Base-by-base conservation (phyloP, 2,113 vertebrate genomes). In the Cololabis saira region DNA sequence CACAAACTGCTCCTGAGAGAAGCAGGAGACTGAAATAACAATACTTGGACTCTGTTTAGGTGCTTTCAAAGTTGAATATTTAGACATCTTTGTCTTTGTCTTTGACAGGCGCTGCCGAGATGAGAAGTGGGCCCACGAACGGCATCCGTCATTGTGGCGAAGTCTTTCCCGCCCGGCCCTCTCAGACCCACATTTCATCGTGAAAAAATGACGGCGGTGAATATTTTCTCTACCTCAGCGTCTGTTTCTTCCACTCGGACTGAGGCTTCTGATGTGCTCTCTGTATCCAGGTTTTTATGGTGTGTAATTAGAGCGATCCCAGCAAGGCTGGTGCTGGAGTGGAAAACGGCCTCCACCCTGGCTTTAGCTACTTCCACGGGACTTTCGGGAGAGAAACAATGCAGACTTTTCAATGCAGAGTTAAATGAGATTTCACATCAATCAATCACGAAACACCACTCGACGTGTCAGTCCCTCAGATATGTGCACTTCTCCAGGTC, bases 251-350 rank as follows among this genome's bases (percentile, higher is more conserved):
- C 15, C 60, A 56, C 19, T 15, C n/a, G 47, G 17, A n/a, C 37
- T 24, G 49, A 52, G 47, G 1, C 69, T 62, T 63, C 17, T 43
- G 47, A 50, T 54, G 21, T 49, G 51, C 22, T 13, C 43, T 21
- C 19, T 33, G 30, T 7, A 9, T 37, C 44, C 11, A 17, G 62
- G 64, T 48, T 74, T 71, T 24, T 73, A 67, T 45, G 55, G 58
- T 62, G 41, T 67, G 75, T 84, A 77, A 83, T 82, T 81, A 75
- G 55, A 70, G 30, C 30, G 40, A 15, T 47, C 17, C 75, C 52
- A 4, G 57, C 59, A 55, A 45, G 62, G 71, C 61, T 61, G 74
- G 74, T 71, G 68, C 44, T 13, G 40, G 11, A 44, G 15, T 61
- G 51, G 58, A 79, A 84, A 77, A 78, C 61, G 68, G 70, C 59